Evolutionary conservation across 2,888 invertebrate species (phyloP).

Genomic region (Heterodera filipjevi): DNA sequence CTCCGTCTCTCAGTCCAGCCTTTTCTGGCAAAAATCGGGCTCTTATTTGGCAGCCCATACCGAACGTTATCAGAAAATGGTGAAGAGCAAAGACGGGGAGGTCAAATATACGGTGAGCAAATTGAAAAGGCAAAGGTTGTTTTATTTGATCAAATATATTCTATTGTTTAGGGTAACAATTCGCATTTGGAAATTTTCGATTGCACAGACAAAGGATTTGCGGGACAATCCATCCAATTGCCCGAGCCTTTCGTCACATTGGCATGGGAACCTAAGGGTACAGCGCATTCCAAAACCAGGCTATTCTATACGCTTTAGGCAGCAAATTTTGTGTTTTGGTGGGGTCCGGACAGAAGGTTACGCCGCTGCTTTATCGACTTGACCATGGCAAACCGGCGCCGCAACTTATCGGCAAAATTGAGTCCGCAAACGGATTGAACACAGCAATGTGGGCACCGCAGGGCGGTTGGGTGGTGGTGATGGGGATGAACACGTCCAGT

Average conservation of each 20-base stretch:
- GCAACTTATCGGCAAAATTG: constrained; percentile 56
- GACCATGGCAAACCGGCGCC: constrained; percentile 58
- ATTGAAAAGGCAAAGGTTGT: not conserved
- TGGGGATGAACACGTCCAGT: constrained; percentile 53
- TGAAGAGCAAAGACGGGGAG: constrained; percentile 81
- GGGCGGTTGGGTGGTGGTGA: constrained; percentile 67
- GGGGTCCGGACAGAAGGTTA: constrained; percentile 70
- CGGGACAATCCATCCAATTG: constrained; percentile 94
- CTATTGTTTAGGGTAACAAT: constrained; percentile 74
- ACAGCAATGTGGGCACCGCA: constrained; percentile 68
- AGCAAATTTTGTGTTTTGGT: constrained; percentile 95
- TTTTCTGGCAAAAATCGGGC: constrained; percentile 89
- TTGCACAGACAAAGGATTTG: constrained; percentile 85
- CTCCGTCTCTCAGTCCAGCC: constrained; percentile 95
- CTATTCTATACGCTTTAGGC: constrained; percentile 72
- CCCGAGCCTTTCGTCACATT: constrained; percentile 79
- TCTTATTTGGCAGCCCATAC: constrained; percentile 96
- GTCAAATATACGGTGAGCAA: constrained; percentile 80
- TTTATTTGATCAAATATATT: not conserved
- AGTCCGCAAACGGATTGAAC: constrained; percentile 59
- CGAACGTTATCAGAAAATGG: constrained; percentile 84
- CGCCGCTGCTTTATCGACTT: constrained; percentile 59
- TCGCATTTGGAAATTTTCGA: constrained; percentile 99
- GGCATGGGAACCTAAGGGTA: constrained; percentile 85
- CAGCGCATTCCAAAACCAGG: not conserved